A percentile compares a stretch with the other conserved stretches of the same genome.
These are phyloP conservation scores for Andrena fulva DNA, from an alignment of 2,888 invertebrate species.

Conservation along the genomic window DNA sequence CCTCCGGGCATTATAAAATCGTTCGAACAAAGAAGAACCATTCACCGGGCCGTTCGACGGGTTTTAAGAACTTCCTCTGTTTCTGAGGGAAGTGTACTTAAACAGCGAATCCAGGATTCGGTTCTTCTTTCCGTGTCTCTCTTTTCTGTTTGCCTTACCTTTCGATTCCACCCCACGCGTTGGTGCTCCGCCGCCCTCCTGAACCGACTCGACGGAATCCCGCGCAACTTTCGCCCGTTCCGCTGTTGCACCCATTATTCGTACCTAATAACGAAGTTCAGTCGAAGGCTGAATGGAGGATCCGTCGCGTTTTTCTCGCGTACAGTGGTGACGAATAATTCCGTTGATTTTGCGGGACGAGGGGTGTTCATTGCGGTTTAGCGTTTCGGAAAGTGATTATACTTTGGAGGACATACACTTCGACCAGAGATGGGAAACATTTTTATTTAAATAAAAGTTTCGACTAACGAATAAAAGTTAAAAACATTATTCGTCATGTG, in stretches of 20 bases:
- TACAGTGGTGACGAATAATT: slow-evolving; percentile 16
- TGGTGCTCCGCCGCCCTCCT: slow-evolving; percentile 52
- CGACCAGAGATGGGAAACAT: too few relatives aligned
- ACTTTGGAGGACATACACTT: too few relatives aligned
- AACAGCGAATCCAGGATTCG: slow-evolving; percentile 71
- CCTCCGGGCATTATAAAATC: slow-evolving; percentile 61
- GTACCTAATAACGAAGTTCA: slow-evolving; percentile 66
- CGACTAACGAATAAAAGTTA: too few relatives aligned
- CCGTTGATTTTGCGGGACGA: neutral
- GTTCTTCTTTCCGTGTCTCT: slow-evolving; percentile 58
- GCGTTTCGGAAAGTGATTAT: too few relatives aligned
- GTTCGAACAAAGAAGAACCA: slow-evolving; percentile 75
- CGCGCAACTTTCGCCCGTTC: slow-evolving; percentile 48
- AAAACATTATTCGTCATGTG: too few relatives aligned
- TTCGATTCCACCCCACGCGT: slow-evolving; percentile 6
- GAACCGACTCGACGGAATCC: slow-evolving; percentile 59
- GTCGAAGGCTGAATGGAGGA: slow-evolving; percentile 45
- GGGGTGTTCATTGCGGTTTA: too few relatives aligned
- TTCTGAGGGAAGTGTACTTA: slow-evolving; percentile 71
- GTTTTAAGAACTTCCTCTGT: slow-evolving; percentile 72
- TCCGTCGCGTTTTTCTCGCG: slow-evolving; percentile 29
- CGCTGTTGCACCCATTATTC: slow-evolving; percentile 30
- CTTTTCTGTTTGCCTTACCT: slow-evolving; percentile 16
- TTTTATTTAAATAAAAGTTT: too few relatives aligned
- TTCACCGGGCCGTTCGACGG: slow-evolving; percentile 71